A percentile compares a stretch with the other conserved stretches of the same genome.
Conservation (phyloP, 2,113 vertebrate genomes). For the Phodopus roborovskii region DNA sequence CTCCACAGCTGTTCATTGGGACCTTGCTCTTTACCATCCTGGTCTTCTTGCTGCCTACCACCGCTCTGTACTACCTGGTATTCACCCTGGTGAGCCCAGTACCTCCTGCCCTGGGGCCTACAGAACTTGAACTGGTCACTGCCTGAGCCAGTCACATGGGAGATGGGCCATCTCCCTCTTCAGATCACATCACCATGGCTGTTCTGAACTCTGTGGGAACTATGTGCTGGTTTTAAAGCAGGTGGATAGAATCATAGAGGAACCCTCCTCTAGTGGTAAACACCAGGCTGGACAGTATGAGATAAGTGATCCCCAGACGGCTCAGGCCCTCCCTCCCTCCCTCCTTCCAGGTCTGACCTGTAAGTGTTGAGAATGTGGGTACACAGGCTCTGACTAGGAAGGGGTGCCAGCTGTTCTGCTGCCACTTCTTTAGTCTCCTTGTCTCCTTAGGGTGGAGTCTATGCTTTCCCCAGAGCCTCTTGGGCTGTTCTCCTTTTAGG, state of each 20-base stretch:
- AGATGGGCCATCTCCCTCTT: background rate
- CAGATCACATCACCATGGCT: background rate
- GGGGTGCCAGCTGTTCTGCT: background rate
- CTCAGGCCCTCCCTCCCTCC: too few species aligned
- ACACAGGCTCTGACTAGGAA: background rate
- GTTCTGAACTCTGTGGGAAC: background rate
- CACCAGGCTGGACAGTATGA: background rate
- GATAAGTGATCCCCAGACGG: background rate
- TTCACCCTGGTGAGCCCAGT: conserved; percentile 93
- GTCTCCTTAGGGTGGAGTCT: background rate
- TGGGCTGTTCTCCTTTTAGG: background rate
- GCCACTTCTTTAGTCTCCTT: background rate
- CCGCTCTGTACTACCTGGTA: conserved; percentile 97
- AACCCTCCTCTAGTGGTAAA: background rate
- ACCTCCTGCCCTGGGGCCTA: background rate
- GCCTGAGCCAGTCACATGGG: background rate
- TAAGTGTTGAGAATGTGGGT: background rate
- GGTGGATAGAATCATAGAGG: background rate
- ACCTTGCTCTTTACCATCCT: conserved; percentile 97
- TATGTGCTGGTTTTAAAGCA: background rate
- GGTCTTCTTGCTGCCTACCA: conserved; percentile 96
- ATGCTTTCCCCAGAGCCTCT: too few species aligned
- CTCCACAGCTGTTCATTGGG: conserved; percentile 94
- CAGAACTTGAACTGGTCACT: background rate
- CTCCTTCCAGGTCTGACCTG: too few species aligned